Evolutionary conservation across 1,140 invertebrate species (phyloP), one percentile per base, ranked within the genome.

Genomic region (Araneus ventricosus): DNA sequence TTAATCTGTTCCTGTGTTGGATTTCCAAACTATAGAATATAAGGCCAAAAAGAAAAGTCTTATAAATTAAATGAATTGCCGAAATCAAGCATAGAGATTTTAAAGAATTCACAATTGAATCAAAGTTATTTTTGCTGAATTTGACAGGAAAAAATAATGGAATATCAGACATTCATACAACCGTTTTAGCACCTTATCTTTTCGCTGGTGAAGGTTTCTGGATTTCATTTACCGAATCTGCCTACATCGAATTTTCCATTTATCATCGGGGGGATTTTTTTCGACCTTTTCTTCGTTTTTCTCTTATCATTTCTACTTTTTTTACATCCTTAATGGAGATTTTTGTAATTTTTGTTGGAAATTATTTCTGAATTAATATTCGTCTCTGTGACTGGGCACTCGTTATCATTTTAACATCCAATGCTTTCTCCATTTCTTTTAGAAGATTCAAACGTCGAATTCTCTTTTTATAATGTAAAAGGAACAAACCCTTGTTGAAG

Each of bases 261-360:
- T 30, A 75, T 75, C 27, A 75, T 14, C 17, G 14, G 27, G 3
- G 4, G 10, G 17, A 17, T 34, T 75, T 75, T 75, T 75, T 34
- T 7, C 7, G 67, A 34, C 8, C 27, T 30, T 34, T 75, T 75
- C 59, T 75, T 75, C 30, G 14, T 34, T 34, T 75, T 75, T 1
- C 27, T 34, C 67, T 75, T 75, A 75, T 75, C 67, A 20, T 75
- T 75, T 34, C 59, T n/a, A 63, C 59, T 75, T 75, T 75, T 75
- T 75, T 75, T 34, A 34, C 30, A 75, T 75, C 67, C 27, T 34
- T 75, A 75, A 30, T 75, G 14, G 67, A 75, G 67, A 75, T 75
- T 30, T 17, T 75, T 4, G 27, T 30, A 75, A 63, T 75, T 75
- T 75, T 75, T 75, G 7, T 37, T 34, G 27, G 67, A 20, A 75